Evolutionary conservation across 2,888 invertebrate genomes (phyloP).

Genomic region (Acleris emargana): DNA sequence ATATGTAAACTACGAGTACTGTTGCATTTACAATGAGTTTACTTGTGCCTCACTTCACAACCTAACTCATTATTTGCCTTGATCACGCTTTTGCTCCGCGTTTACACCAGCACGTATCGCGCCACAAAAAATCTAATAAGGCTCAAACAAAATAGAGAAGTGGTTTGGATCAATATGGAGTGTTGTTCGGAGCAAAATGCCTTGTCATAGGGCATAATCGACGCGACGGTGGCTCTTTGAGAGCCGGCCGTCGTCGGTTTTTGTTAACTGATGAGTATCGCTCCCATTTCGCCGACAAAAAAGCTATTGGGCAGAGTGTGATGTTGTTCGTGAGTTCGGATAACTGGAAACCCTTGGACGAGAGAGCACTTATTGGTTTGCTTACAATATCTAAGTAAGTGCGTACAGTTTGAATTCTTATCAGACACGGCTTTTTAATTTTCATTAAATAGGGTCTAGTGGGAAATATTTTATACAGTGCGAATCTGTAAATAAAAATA

Average conservation of each 20-base stretch:
- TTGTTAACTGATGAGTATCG: conserved; percentile 82
- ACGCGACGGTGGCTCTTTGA: conserved; percentile 81
- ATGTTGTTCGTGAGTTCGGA: conserved; percentile 20
- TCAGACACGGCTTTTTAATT: too few species aligned
- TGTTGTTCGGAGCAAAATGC: conserved; percentile 77
- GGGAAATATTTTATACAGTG: too few species aligned
- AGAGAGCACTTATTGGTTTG: neutral
- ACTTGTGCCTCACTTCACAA: neutral
- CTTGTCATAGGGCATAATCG: conserved; percentile 83
- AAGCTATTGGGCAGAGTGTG: conserved; percentile 54
- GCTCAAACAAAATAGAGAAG: conserved; percentile 74
- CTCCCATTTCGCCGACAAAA: conserved; percentile 79
- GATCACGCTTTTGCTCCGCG: conserved; percentile 24
- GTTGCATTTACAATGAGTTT: neutral
- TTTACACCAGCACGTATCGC: conserved; percentile 28
- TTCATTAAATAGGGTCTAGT: too few species aligned
- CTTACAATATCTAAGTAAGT: too few species aligned
- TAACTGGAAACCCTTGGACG: conserved; percentile 32
- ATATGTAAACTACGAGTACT: neutral
- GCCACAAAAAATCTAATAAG: conserved; percentile 75
- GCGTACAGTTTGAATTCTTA: too few species aligned
- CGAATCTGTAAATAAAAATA: too few species aligned
- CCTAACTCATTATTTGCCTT: conserved; percentile 4
- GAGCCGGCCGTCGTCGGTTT: conserved; percentile 71
- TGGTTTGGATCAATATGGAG: conserved; percentile 83